Conservation (phyloP, 2,888 invertebrate genomes). For the Trilocha varians region DNA sequence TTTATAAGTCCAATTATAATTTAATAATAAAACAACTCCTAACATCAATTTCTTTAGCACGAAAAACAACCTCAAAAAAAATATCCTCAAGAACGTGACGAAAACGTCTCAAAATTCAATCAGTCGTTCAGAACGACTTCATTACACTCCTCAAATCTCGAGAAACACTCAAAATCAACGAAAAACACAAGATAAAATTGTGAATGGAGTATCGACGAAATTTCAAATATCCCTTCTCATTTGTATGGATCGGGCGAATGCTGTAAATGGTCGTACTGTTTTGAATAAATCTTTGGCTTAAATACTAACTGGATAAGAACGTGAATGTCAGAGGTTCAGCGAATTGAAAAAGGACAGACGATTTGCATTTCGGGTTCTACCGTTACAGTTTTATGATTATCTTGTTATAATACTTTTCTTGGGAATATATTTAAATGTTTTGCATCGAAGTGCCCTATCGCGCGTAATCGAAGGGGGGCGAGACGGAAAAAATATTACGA, state of each 20-base stretch:
- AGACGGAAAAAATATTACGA: too few relatives aligned
- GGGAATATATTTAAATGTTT: too few relatives aligned
- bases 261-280: constrained; percentile 47
- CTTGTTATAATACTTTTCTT: too few relatives aligned
- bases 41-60: too few relatives aligned
- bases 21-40: too few relatives aligned
- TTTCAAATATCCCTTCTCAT: constrained; percentile 25
- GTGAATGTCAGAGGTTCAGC: constrained; percentile 43
- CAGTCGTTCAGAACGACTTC: too few relatives aligned
- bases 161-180: constrained; percentile 12
- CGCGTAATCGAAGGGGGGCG: too few relatives aligned
- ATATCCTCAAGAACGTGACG: neutral
- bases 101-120: neutral
- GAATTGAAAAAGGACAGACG: constrained; percentile 56
- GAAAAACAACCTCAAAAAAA: too few relatives aligned
- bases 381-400: constrained; percentile 2
- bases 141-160: neutral
- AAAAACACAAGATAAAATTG: constrained; percentile 6
- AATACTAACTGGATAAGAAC: constrained; percentile 59
- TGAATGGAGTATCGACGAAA: constrained; percentile 14
- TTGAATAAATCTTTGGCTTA: constrained; percentile 58
- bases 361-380: constrained; percentile 43
- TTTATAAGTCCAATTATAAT: too few relatives aligned
- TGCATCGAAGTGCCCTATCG: too few relatives aligned
- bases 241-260: constrained; percentile 37